phyloP scores from a whole-genome alignment of 2,113 vertebrate species.

The Podocnemis expansa region DNA sequence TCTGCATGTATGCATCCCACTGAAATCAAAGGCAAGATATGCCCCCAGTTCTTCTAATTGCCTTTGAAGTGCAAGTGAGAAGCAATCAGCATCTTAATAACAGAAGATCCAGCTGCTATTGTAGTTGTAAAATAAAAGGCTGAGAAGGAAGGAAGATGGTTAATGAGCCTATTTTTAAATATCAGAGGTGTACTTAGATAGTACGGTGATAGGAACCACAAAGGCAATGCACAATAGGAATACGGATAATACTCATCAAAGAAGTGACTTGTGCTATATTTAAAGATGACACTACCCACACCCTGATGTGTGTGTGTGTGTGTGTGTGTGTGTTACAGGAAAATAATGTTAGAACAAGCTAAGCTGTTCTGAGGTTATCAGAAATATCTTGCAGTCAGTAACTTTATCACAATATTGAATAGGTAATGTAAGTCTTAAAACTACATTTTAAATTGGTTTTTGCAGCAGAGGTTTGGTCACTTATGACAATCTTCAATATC shows the following conservation, averaged over 20 bases:
- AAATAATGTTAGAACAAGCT: neutral
- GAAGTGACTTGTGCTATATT: neutral
- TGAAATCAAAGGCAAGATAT: slow-evolving; percentile 45
- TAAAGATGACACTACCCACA: neutral
- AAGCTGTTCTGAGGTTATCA: neutral
- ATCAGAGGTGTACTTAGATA: neutral
- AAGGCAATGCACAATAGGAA: slow-evolving; percentile 15
- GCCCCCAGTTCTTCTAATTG: slow-evolving; percentile 64
- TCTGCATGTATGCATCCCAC: neutral
- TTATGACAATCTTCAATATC: too few species aligned
- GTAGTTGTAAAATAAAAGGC: slow-evolving; percentile 60
- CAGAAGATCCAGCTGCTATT: slow-evolving; percentile 62
- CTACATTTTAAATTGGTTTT: neutral
- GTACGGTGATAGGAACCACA: slow-evolving; percentile 49
- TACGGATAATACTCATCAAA: neutral
- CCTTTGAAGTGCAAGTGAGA: slow-evolving; percentile 43
- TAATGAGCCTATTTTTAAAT: slow-evolving; percentile 67
- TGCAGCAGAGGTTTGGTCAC: neutral
- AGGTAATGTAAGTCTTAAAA: neutral
- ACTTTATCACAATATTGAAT: neutral
- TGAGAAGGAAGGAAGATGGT: slow-evolving; percentile 48
- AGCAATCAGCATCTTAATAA: neutral
- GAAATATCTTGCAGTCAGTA: neutral
- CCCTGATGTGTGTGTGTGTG: neutral
- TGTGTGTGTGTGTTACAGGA: neutral